Conservation (phyloP, 1,140 invertebrate genomes). For the Plutomurus gul region DNA sequence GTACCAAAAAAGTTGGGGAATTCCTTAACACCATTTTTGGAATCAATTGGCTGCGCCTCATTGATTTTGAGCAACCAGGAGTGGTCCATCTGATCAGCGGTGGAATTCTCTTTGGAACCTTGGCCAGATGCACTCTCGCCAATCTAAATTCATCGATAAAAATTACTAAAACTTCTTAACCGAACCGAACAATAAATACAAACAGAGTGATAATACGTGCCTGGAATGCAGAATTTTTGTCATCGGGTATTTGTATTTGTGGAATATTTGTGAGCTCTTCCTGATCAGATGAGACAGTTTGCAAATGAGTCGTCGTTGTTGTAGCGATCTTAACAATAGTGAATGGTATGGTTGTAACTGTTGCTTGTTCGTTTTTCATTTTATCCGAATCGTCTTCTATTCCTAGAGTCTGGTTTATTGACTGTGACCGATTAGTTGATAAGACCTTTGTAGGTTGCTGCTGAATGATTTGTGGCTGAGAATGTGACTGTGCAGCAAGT, state of each 20-base stretch:
- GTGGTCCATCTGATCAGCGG: conserved; percentile 42
- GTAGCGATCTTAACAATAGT: conserved; percentile 27
- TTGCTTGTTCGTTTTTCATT: background rate
- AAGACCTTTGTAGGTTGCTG: conserved; percentile 27
- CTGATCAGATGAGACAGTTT: background rate
- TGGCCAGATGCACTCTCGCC: conserved; percentile 38
- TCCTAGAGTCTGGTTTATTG: conserved; percentile 18
- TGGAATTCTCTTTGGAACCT: conserved; percentile 38
- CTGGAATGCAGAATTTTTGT: conserved; percentile 32
- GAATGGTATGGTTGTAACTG: conserved; percentile 26
- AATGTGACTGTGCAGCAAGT: background rate
- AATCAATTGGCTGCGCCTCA: conserved; percentile 33
- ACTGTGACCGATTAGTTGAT: conserved; percentile 56
- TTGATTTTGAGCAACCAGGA: conserved; percentile 52
- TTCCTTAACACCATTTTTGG: conserved; percentile 35
- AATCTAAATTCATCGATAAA: background rate
- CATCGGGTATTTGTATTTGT: conserved; percentile 40
- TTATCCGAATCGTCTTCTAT: background rate
- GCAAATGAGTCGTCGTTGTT: conserved; percentile 35
- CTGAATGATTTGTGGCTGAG: background rate
- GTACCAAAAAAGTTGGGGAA: conserved; percentile 31
- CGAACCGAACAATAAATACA: background rate
- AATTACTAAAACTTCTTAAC: background rate
- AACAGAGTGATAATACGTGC: background rate
- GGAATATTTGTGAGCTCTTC: conserved; percentile 34